Evolutionary conservation across 2,797 vertebrate genomes (phyloP).

Genomic region (Lagocephalus sceleratus): DNA sequence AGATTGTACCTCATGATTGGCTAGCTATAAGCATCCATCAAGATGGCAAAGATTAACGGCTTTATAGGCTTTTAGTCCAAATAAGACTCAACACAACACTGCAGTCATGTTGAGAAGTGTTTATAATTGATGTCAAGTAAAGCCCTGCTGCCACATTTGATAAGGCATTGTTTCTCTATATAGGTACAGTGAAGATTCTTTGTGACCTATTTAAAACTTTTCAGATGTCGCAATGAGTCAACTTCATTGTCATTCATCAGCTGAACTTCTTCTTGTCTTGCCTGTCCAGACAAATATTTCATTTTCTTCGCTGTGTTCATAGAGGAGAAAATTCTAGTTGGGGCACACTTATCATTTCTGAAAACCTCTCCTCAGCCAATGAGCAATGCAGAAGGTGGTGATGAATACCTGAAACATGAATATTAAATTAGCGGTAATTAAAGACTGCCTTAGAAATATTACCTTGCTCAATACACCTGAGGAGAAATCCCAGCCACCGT

Average conservation of each 20-base stretch:
- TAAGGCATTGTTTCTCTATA: slow-evolving; percentile 18
- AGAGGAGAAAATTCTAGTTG: slow-evolving; percentile 35
- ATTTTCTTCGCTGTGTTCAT: slow-evolving; percentile 21
- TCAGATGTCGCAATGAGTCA: slow-evolving; percentile 15
- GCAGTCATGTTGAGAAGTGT: slow-evolving; percentile 30
- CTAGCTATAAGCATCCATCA: no score
- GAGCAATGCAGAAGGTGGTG: slow-evolving; percentile 44
- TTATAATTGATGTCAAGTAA: slow-evolving; percentile 28
- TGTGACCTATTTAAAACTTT: slow-evolving; percentile 43
- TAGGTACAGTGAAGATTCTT: not conserved
- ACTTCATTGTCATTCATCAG: slow-evolving; percentile 48
- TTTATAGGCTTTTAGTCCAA: slow-evolving; percentile 4
- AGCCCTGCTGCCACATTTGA: slow-evolving; percentile 19
- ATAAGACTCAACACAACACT: slow-evolving; percentile 12
- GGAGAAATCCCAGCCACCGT: slow-evolving; percentile 39
- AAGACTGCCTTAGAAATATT: slow-evolving; percentile 70
- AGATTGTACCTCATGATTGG: slow-evolving; percentile 51
- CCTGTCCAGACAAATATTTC: slow-evolving; percentile 33
- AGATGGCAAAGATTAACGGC: slow-evolving; percentile 42
- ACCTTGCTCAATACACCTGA: slow-evolving; percentile 59
- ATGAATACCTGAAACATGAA: slow-evolving; percentile 71
- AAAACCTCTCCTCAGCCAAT: slow-evolving; percentile 36
- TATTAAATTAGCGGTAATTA: slow-evolving; percentile 76
- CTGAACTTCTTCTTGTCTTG: slow-evolving; percentile 12
- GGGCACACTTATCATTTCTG: slow-evolving; percentile 25